Conservation (phyloP, 2,888 invertebrate species). For the Megamerina dolium region DNA sequence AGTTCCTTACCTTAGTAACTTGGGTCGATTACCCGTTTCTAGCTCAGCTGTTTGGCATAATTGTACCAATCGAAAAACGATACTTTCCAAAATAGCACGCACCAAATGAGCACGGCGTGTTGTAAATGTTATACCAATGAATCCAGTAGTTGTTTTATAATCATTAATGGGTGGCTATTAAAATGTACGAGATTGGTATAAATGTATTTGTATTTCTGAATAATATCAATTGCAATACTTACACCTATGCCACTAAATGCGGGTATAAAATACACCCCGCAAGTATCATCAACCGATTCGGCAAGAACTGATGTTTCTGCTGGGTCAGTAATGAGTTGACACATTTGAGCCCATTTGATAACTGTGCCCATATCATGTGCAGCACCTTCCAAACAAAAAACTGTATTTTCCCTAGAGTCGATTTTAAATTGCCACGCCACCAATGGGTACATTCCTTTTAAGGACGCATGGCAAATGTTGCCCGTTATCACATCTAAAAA, state of each 20-base stretch:
- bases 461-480: constrained; percentile 66
- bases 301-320: constrained; percentile 64
- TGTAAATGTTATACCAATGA: constrained; percentile 62
- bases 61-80: constrained; percentile 75
- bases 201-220: too few species aligned
- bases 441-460: constrained; percentile 82
- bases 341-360: constrained; percentile 74
- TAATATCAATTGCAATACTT: constrained; percentile 29
- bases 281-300: constrained; percentile 60
- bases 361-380: constrained; percentile 84
- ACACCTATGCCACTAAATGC: constrained; percentile 86
- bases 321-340: constrained; percentile 62
- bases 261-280: constrained; percentile 81
- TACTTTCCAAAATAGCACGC: constrained; percentile 77
- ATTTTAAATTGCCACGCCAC: constrained; percentile 69
- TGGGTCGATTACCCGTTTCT: constrained; percentile 61
- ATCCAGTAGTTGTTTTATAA: constrained; percentile 74
- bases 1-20: constrained; percentile 59
- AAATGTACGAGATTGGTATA: constrained; percentile 3
- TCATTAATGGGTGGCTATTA: constrained; percentile 83
- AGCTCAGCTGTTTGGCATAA: constrained; percentile 65
- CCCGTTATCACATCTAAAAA: constrained; percentile 85
- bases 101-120: constrained; percentile 73
- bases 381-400: constrained; percentile 78
- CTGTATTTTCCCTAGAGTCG: constrained; percentile 44